phyloP scores from a whole-genome alignment of 2,797 vertebrate genomes.

The Eulemur mongoz region DNA sequence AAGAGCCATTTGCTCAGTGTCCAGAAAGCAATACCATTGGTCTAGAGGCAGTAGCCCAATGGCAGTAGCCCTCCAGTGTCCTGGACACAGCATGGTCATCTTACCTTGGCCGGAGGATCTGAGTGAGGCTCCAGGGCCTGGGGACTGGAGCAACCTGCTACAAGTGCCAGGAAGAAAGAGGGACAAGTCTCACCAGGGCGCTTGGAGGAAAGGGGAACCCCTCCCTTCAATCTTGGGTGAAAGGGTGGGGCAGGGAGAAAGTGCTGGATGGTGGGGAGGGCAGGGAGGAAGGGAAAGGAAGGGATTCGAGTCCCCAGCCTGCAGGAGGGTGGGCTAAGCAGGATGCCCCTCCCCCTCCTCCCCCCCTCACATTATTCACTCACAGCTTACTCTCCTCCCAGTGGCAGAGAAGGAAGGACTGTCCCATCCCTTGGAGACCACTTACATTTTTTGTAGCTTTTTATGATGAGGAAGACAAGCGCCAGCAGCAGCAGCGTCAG shows the following conservation, averaged over 20 bases:
- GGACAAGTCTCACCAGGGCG: not conserved
- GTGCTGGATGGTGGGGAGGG: not conserved
- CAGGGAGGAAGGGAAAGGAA: not conserved
- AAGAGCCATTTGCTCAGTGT: not conserved
- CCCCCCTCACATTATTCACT: not conserved
- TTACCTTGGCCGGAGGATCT: slow-evolving; percentile 51
- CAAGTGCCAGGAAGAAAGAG: not conserved
- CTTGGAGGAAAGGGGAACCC: not conserved
- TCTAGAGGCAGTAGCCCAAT: not conserved
- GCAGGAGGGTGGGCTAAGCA: not conserved
- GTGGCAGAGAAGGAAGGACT: not conserved
- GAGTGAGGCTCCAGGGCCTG: not conserved
- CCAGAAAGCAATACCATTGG: not conserved
- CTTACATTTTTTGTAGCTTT: slow-evolving; percentile 79
- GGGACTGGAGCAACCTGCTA: slow-evolving; percentile 44
- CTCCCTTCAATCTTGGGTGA: not conserved
- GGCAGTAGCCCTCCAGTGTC: not conserved
- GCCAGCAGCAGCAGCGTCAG: slow-evolving; percentile 57
- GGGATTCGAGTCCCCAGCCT: fast-evolving
- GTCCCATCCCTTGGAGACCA: not conserved
- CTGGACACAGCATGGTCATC: not conserved
- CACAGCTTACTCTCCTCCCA: not conserved
- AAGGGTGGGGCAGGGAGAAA: not conserved
- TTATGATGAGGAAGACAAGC: slow-evolving; percentile 54
- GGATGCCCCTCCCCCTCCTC: not conserved